Evolutionary conservation across 1,140 invertebrate species (phyloP).

Genomic region (Drosophila mauritiana): DNA sequence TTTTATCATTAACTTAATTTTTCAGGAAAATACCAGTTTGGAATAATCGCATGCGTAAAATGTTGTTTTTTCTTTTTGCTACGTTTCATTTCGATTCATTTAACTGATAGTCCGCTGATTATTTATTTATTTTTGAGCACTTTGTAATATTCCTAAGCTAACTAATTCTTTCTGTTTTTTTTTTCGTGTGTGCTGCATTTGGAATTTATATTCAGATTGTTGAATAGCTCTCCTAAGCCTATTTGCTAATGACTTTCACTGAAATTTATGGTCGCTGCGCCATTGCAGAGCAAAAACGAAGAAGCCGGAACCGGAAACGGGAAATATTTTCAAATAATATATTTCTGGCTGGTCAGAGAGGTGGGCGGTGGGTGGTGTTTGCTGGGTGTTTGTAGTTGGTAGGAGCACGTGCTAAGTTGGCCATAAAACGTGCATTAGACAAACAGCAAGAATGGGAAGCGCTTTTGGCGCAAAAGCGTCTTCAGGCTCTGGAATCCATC

Average conservation of each 20-base stretch:
- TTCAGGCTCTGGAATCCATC: slow-evolving; percentile 36
- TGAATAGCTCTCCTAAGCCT: slow-evolving; percentile 40
- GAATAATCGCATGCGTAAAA: no score
- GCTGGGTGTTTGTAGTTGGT: not conserved
- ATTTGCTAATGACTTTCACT: slow-evolving; percentile 64
- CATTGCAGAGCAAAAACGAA: slow-evolving; percentile 33
- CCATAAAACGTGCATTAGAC: slow-evolving; percentile 67
- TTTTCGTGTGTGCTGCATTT: slow-evolving; percentile 14
- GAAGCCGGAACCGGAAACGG: slow-evolving; percentile 8
- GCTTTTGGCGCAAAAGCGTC: slow-evolving; percentile 29
- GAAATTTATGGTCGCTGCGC: slow-evolving; percentile 54
- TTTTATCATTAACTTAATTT: no score
- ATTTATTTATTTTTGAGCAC: slow-evolving; percentile 11
- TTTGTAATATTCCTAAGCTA: not conserved
- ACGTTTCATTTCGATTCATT: not conserved
- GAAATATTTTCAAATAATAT: slow-evolving; percentile 58
- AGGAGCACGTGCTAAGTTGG: slow-evolving; percentile 58
- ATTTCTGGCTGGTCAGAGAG: slow-evolving; percentile 21
- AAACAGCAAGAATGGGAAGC: slow-evolving; percentile 24
- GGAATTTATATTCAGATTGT: slow-evolving; percentile 30
- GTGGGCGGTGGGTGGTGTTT: not conserved
- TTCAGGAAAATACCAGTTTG: no score
- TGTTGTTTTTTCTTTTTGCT: not conserved
- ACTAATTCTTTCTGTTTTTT: not conserved
- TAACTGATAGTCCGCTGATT: not conserved